Percentiles rank a stretch among this genome's conserved stretches.
Conservation (phyloP, 2,888 invertebrate genomes). For the Dryadula phaetusa region DNA sequence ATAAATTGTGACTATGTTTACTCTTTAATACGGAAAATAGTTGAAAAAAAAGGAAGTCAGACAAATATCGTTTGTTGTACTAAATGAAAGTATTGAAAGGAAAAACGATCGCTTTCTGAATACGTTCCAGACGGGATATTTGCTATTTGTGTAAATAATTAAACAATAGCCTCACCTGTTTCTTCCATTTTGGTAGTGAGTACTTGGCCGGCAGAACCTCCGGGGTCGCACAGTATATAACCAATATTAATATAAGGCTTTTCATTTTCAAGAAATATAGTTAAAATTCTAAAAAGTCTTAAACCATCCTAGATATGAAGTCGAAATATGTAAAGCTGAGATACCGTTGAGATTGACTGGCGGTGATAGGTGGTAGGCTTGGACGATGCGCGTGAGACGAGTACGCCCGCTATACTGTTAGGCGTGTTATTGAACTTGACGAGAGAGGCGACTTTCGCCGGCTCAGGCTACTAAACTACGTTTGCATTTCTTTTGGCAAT, state of each 20-base stretch:
- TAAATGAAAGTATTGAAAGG: no score
- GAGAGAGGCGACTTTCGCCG: constrained; percentile 74
- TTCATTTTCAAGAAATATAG: constrained; percentile 54
- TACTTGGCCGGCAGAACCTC: constrained; percentile 80
- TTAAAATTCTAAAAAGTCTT: constrained; percentile 20
- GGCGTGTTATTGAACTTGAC: constrained; percentile 79
- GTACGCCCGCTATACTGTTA: constrained; percentile 66
- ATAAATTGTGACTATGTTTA: neutral
- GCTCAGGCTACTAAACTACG: constrained; percentile 60
- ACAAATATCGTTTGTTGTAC: no score
- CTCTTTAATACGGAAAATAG: neutral
- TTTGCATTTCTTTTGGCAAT: constrained; percentile 23
- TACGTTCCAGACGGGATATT: neutral
- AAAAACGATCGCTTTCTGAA: no score
- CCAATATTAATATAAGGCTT: constrained; percentile 52
- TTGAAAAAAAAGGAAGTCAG: no score
- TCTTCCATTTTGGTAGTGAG: constrained; percentile 91
- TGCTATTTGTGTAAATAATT: neutral
- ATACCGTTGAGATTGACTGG: neutral
- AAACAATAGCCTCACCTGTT: constrained; percentile 82
- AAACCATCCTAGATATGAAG: constrained; percentile 37
- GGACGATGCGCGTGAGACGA: constrained; percentile 50
- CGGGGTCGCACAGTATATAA: constrained; percentile 61
- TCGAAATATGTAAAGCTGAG: neutral
- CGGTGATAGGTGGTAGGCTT: constrained; percentile 6